Conservation (phyloP, 2,113 vertebrate genomes). For the Bambusicola thoracicus region DNA sequence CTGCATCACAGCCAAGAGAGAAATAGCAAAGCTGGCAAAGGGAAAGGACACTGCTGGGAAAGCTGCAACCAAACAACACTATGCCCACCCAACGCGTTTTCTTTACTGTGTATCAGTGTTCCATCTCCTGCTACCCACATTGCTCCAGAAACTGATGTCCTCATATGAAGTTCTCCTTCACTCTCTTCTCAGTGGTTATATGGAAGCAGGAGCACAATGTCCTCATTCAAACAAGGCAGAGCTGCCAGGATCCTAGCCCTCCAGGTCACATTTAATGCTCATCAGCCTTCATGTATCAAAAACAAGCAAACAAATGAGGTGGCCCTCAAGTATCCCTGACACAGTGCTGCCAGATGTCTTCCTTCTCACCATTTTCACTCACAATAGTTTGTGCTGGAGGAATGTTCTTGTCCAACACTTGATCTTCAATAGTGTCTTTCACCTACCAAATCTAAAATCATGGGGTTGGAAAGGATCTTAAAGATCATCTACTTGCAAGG, state of each 20-base stretch:
- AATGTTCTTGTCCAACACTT: neutral
- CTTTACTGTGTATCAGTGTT: neutral
- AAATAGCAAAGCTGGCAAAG: neutral
- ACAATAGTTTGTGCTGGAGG: neutral
- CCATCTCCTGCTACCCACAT: neutral
- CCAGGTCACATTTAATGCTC: neutral
- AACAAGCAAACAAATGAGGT: neutral
- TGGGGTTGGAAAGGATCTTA: no score
- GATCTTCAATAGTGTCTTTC: neutral
- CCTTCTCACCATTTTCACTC: neutral
- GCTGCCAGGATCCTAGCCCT: neutral
- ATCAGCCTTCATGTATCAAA: neutral
- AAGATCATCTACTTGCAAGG: no score
- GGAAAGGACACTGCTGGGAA: neutral
- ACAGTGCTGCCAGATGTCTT: neutral
- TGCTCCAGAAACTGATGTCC: neutral
- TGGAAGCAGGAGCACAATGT: neutral
- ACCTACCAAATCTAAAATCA: neutral
- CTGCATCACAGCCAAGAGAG: neutral
- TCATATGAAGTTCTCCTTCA: neutral
- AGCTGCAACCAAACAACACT: neutral
- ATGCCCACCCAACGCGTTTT: fast-evolving
- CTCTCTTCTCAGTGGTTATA: neutral
- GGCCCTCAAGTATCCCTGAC: neutral
- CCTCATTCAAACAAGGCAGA: neutral